These are phyloP conservation scores for Sebastiscus tertius DNA, from an alignment of 2,797 vertebrate genomes.

Conservation along the genomic window DNA sequence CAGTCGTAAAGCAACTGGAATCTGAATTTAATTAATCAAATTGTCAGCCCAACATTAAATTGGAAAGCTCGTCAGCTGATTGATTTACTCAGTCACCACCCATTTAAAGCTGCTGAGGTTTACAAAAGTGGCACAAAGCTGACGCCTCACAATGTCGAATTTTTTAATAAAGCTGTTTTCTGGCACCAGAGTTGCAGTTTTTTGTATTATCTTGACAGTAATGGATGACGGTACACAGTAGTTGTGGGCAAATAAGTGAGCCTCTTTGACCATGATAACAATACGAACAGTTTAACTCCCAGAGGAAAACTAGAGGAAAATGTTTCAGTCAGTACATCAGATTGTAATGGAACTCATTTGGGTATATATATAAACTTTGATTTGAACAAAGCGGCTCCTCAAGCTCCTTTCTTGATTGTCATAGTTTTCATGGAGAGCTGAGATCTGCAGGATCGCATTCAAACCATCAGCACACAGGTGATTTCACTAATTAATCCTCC, in stretches of 20 bases:
- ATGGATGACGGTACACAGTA: background rate
- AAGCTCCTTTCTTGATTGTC: background rate
- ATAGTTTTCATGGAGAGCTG: background rate
- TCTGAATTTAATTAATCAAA: conserved; percentile 42
- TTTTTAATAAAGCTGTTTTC: background rate
- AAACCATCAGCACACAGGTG: conserved; percentile 12
- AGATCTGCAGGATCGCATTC: background rate
- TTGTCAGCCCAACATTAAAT: conserved; percentile 1
- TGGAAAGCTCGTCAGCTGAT: background rate
- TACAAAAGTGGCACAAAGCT: background rate
- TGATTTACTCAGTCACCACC: background rate
- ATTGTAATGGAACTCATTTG: background rate
- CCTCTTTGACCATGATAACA: background rate
- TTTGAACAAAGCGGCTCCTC: background rate
- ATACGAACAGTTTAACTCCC: background rate
- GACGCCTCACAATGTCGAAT: background rate
- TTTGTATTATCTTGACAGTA: conserved; percentile 1
- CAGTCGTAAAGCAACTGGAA: conserved; percentile 13
- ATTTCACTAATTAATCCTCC: conserved; percentile 18
- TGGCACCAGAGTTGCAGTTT: background rate
- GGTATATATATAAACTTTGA: too few relatives aligned
- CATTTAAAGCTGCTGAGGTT: conserved; percentile 1
- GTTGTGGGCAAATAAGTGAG: background rate
- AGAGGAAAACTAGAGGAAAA: background rate
- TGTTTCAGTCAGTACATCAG: background rate